A percentile compares a stretch with the other conserved stretches of the same genome.
phyloP scores from a whole-genome alignment of 2,113 vertebrate genomes.

The Channa argus region DNA sequence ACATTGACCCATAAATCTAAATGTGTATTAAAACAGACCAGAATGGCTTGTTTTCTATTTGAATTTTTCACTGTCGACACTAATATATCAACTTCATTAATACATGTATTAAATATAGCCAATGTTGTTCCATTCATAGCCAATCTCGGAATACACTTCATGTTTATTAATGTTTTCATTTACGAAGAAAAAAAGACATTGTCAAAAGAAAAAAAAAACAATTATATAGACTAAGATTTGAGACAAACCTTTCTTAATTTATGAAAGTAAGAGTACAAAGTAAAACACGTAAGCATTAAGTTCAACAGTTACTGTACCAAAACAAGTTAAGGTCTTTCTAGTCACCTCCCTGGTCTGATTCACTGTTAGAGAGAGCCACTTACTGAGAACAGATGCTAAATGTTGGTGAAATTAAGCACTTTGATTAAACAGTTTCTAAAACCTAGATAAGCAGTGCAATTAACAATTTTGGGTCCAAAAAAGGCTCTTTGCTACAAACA shows the following conservation, averaged over 20 bases:
- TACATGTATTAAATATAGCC: conserved; percentile 73
- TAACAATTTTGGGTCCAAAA: background rate
- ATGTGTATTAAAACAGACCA: background rate
- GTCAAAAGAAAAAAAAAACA: conserved; percentile 33
- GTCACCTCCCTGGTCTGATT: background rate
- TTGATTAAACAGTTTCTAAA: conserved; percentile 18
- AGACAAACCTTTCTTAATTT: conserved; percentile 59
- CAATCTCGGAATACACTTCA: conserved; percentile 68
- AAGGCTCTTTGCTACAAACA: conserved; percentile 19
- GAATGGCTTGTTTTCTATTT: too few relatives aligned
- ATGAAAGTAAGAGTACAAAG: conserved; percentile 59
- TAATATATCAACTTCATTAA: conserved; percentile 27
- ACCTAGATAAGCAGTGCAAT: conserved; percentile 25
- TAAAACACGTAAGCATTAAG: conserved; percentile 41
- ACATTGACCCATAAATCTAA: too few relatives aligned
- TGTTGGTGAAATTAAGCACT: background rate
- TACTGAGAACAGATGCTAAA: conserved; percentile 6
- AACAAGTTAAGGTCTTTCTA: conserved; percentile 26
- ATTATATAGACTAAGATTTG: conserved; percentile 51
- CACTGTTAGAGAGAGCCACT: conserved; percentile 14
- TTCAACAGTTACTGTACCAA: conserved; percentile 52
- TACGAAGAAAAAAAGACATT: conserved; percentile 56
- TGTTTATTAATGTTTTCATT: conserved; percentile 69
- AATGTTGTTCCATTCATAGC: conserved; percentile 58
- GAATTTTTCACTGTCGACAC: too few relatives aligned